Evolutionary conservation across 2,888 invertebrate genomes (phyloP), one percentile per base, ranked within the genome.

Genomic region (Xanthorhoe spadicearia): DNA sequence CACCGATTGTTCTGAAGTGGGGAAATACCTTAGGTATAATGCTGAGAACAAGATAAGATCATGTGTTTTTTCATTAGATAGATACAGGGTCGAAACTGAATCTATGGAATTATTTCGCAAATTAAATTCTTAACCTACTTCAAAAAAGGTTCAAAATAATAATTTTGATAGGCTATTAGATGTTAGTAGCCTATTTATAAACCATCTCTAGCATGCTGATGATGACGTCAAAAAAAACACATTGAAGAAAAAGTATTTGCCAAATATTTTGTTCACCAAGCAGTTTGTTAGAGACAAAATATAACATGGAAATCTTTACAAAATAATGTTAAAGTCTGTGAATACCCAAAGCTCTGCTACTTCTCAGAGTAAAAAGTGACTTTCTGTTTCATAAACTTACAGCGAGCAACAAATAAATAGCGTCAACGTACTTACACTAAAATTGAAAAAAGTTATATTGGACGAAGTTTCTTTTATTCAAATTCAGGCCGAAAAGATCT

Each of bases 341-440:
- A 55, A 15, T 32, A 43, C 38, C 15, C 32, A 43, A 61, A 13
- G 23, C 50, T 17, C 38, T 23, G 50, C 23, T 52, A 19, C 46
- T 57, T 57, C 8, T n/a, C 32, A 58, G 75, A 80, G 78, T 79
- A 80, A 76, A 74, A 76, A 72, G 72, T 76, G 75, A 74, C 75
- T 74, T 75, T 62, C 56, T 75, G 73, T 77, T 71, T 69, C 65
- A 64, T 73, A 77, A 76, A 79, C 60, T 69, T 68, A 69, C 48
- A 32, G 15, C 61, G 38, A 53, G 38, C 57, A 63, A 69, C 69
- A 71, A 74, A 74, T 68, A 72, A 72, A 72, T 70, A 72, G 66
- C 66, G 66, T 58, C 71, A 68, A 71, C 68, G 68, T 67, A 69
- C 72, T 70, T 74, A 69, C 67, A 72, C 63, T 71, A 72, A 72